Percentiles rank a stretch among this genome's conserved stretches.
Conservation (phyloP, 1,140 invertebrate species). For the Polypedilum vanderplanki region DNA sequence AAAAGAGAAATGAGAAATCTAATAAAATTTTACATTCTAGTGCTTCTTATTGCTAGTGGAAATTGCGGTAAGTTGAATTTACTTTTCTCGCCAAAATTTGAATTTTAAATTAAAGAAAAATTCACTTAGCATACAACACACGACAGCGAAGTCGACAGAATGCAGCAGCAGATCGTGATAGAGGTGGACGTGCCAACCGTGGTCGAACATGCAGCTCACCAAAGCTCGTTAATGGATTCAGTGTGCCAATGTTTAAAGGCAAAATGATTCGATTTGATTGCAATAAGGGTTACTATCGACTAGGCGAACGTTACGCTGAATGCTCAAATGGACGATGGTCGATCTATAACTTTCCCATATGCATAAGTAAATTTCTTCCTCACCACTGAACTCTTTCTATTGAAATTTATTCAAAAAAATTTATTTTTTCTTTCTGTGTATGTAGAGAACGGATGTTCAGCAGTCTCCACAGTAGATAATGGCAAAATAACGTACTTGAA, state of each 20-base stretch:
- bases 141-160: not conserved
- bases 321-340: constrained; percentile 11
- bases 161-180: not conserved
- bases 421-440: not conserved
- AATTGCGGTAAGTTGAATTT: not conserved
- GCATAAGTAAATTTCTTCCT: not conserved
- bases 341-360: not conserved
- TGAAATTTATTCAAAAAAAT: too few relatives aligned
- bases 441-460: not conserved
- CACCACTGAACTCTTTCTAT: not conserved
- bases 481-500: constrained; percentile 23
- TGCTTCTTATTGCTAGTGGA: not conserved
- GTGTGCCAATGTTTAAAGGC: not conserved
- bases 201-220: not conserved
- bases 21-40: not conserved
- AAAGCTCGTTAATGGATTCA: not conserved
- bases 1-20: not conserved
- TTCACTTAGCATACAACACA: not conserved
- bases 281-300: not conserved
- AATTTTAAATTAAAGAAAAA: not conserved
- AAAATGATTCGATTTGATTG: constrained; percentile 26
- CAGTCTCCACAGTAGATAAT: not conserved
- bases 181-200: not conserved
- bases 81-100: not conserved
- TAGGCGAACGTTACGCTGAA: constrained; percentile 7